These are phyloP conservation scores for Clinocottus analis DNA, from an alignment of 2,113 vertebrate genomes.

Conservation along the genomic window DNA sequence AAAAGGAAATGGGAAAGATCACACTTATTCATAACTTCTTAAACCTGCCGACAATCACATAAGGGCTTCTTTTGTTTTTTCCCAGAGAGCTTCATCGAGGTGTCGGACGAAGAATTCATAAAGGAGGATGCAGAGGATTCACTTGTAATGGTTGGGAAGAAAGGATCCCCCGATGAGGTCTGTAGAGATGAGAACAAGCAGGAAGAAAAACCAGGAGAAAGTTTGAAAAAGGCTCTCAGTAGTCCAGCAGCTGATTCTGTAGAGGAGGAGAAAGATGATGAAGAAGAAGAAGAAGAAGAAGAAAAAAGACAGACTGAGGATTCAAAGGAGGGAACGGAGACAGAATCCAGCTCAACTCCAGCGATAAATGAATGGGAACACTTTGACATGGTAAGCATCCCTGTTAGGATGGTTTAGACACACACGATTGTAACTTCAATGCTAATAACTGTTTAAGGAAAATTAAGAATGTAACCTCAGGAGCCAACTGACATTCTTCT, in stretches of 20 bases:
- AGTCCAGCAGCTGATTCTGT: conserved; percentile 16
- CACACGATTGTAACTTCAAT: not conserved
- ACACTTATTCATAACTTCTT: not conserved
- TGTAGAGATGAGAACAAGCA: not conserved
- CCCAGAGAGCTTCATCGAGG: conserved; percentile 82
- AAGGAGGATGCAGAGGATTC: conserved; percentile 44
- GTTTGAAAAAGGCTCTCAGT: not conserved
- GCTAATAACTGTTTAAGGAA: not conserved
- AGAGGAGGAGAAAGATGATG: not conserved
- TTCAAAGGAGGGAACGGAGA: conserved; percentile 24
- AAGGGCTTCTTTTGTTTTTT: not conserved
- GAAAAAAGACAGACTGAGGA: conserved; percentile 36
- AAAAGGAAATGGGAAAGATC: not conserved
- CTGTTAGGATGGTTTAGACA: not conserved
- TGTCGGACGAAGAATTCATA: conserved; percentile 73
- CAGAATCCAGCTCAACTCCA: conserved; percentile 36
- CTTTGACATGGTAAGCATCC: conserved; percentile 85
- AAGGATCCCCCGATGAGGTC: conserved; percentile 4
- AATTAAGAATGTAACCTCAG: not conserved
- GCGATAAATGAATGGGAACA: conserved; percentile 87
- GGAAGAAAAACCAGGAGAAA: conserved; percentile 1
- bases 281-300: conserved; percentile 34
- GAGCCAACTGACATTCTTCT: not conserved
- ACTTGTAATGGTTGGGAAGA: not conserved
- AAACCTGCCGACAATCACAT: not conserved